Conservation (phyloP, 2,113 vertebrate genomes). For the Morone saxatilis region DNA sequence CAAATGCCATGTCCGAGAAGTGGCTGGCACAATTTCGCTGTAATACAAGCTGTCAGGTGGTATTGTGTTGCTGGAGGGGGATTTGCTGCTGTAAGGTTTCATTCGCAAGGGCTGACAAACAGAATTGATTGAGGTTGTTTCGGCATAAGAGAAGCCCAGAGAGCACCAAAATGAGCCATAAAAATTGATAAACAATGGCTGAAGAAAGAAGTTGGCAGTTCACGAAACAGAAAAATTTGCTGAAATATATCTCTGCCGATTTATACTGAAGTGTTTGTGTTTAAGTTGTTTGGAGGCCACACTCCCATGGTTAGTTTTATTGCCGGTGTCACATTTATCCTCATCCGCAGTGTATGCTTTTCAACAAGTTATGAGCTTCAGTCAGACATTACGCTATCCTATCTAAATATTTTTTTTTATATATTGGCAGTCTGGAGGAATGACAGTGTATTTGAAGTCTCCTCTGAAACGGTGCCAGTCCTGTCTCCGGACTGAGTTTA, state of each 20-base stretch:
- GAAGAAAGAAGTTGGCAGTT: constrained; percentile 38
- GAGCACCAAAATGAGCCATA: constrained; percentile 49
- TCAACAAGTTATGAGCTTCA: constrained; percentile 42
- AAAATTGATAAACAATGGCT: constrained; percentile 58
- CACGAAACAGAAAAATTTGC: constrained; percentile 43
- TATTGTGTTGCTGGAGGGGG: constrained; percentile 34
- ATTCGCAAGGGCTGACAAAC: constrained; percentile 55
- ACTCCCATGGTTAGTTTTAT: constrained; percentile 34
- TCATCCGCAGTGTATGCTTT: constrained; percentile 3
- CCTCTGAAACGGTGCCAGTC: constrained; percentile 7
- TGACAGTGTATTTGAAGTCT: constrained; percentile 22
- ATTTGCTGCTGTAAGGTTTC: constrained; percentile 53
- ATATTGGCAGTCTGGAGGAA: constrained; percentile 16
- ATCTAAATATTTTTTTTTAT: constrained; percentile 50
- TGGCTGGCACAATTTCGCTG: constrained; percentile 7
- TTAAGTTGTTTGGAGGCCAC: constrained; percentile 10
- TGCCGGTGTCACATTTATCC: constrained; percentile 42
- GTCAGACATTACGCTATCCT: constrained; percentile 3
- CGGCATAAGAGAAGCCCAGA: constrained; percentile 20
- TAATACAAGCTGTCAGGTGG: constrained; percentile 55
- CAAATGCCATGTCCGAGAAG: constrained; percentile 63
- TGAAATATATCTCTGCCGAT: constrained; percentile 37
- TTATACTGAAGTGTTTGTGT: constrained; percentile 38
- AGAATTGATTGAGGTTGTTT: constrained; percentile 63
- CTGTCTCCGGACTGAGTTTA: constrained; percentile 8